A percentile compares a stretch with the other conserved stretches of the same genome.
These are phyloP conservation scores for Megaceryle torquata DNA, from an alignment of 2,113 vertebrate genomes.

Conservation along the genomic window DNA sequence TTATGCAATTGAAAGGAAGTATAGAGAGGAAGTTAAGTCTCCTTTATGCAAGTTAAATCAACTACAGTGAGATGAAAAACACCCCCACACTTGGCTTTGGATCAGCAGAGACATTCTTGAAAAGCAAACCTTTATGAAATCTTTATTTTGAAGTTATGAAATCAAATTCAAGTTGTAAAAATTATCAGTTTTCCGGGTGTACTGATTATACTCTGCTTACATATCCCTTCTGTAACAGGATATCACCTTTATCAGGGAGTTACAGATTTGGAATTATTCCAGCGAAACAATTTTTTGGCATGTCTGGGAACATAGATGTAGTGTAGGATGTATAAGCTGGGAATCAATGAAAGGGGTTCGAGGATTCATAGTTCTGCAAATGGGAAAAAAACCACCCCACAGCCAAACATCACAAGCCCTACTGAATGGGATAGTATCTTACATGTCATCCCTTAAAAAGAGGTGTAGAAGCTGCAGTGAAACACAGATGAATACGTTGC, in stretches of 20 bases:
- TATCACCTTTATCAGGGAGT: background rate
- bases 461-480: background rate
- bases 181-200: background rate
- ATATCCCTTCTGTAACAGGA: background rate
- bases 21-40: slow-evolving; percentile 27
- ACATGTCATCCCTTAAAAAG: background rate
- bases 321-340: background rate
- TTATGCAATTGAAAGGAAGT: slow-evolving; percentile 48
- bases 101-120: background rate
- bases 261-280: background rate
- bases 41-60: slow-evolving; percentile 41
- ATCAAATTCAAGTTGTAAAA: background rate
- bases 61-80: background rate
- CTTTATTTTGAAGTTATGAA: background rate
- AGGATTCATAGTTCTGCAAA: background rate
- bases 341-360: background rate
- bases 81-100: slow-evolving; percentile 22
- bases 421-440: background rate
- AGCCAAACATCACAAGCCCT: background rate
- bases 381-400: background rate
- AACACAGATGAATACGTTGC: background rate
- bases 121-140: slow-evolving; percentile 24
- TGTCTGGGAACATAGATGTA: background rate
- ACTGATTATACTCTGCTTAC: background rate
- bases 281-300: background rate